Conservation (phyloP, 2,113 vertebrate genomes). For the Leiothrix lutea region DNA sequence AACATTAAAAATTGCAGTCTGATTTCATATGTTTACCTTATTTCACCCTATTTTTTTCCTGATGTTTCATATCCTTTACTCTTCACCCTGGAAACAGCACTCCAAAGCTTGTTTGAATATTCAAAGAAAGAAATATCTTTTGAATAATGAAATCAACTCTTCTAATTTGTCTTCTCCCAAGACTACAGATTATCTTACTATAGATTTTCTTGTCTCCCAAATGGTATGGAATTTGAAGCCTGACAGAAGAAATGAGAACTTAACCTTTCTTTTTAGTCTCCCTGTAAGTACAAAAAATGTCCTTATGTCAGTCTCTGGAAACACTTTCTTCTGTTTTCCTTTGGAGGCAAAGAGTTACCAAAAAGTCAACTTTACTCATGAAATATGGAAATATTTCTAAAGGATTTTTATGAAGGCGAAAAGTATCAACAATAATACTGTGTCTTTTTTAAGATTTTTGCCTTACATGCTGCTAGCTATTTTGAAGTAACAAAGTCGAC, state of each 20-base stretch:
- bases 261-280: neutral
- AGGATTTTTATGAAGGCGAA: neutral
- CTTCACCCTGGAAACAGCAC: neutral
- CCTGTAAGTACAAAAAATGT: neutral
- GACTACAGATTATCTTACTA: neutral
- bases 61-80: neutral
- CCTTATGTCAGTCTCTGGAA: neutral
- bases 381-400: neutral
- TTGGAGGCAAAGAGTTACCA: neutral
- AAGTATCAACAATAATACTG: neutral
- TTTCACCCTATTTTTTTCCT: neutral
- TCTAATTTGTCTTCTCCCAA: neutral
- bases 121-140: neutral
- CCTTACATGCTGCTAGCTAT: neutral
- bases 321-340: neutral
- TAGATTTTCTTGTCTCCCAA: neutral
- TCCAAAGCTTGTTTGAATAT: neutral
- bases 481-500: neutral
- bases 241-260: neutral
- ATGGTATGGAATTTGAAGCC: neutral
- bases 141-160: neutral
- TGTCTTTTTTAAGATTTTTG: neutral
- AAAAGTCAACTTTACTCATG: neutral
- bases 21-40: neutral
- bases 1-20: neutral